phyloP scores from a whole-genome alignment of 2,797 vertebrate species.

The Oreonectes daqikongensis region DNA sequence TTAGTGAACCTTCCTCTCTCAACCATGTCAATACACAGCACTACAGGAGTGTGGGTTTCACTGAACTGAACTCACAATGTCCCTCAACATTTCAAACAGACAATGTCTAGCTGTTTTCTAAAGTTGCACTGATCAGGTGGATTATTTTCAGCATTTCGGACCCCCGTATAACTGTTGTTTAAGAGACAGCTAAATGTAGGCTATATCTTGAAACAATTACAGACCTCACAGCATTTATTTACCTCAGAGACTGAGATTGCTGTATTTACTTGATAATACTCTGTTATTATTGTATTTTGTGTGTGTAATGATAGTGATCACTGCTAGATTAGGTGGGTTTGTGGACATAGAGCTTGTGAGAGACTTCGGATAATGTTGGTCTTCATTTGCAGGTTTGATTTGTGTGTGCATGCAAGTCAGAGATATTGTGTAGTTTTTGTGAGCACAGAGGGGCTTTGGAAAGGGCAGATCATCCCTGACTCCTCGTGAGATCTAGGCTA shows the following conservation, averaged over 20 bases:
- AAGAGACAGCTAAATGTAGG: slow-evolving; percentile 36
- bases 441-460: background rate
- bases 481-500: background rate
- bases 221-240: slow-evolving; percentile 52
- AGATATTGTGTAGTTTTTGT: slow-evolving; percentile 30
- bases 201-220: slow-evolving; percentile 48
- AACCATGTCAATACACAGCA: slow-evolving; percentile 54
- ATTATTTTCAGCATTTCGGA: background rate
- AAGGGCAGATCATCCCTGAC: background rate
- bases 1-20: slow-evolving; percentile 65
- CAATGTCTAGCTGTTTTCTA: too few species aligned
- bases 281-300: slow-evolving; percentile 37
- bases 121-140: background rate
- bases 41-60: background rate
- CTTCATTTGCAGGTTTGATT: slow-evolving; percentile 37
- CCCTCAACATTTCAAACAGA: too few species aligned
- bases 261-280: slow-evolving; percentile 28
- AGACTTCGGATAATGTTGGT: slow-evolving; percentile 46
- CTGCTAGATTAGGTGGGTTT: slow-evolving; percentile 34
- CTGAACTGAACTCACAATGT: background rate
- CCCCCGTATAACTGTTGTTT: slow-evolving; percentile 27
- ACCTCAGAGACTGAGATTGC: slow-evolving; percentile 29
- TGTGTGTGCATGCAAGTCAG: slow-evolving; percentile 8
- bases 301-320: slow-evolving; percentile 43
- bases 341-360: slow-evolving; percentile 35